Evolutionary conservation across 2,113 vertebrate species (phyloP).

Genomic region (Cottus gobio): DNA sequence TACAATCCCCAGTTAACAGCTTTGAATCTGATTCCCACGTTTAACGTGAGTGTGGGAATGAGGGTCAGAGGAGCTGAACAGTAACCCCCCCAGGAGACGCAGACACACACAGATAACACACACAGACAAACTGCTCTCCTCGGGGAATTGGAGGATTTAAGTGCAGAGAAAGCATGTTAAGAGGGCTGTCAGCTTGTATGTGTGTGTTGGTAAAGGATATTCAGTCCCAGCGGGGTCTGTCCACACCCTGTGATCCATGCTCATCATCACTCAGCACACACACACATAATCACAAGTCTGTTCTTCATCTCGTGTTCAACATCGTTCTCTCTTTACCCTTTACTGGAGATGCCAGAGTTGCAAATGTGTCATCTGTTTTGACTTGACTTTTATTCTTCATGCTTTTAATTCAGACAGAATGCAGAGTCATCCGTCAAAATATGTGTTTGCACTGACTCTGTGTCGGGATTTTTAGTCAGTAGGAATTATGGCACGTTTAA

Average conservation of each 20-base stretch:
- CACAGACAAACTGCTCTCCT: slow-evolving; percentile 38
- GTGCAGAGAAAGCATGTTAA: slow-evolving; percentile 69
- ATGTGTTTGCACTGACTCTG: not conserved
- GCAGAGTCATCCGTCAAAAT: not conserved
- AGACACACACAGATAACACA: slow-evolving; percentile 49
- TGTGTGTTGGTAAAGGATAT: slow-evolving; percentile 45
- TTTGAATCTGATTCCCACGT: not conserved
- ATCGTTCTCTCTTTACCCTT: not conserved
- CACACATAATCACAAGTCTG: slow-evolving; percentile 21
- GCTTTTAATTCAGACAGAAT: not conserved
- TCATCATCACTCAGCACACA: slow-evolving; percentile 63
- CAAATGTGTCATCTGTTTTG: slow-evolving; percentile 1
- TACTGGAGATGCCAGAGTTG: not conserved
- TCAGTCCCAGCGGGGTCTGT: slow-evolving; percentile 52
- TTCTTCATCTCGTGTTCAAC: slow-evolving; percentile 7
- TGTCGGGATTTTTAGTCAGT: not conserved
- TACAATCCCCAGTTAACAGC: not conserved
- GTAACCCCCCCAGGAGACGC: slow-evolving; percentile 45
- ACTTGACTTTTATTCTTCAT: not conserved
- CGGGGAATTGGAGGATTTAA: slow-evolving; percentile 56
- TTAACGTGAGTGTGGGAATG: slow-evolving; percentile 29
- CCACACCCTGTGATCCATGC: slow-evolving; percentile 36
- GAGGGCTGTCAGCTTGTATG: slow-evolving; percentile 48
- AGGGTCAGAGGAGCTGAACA: slow-evolving; percentile 28
- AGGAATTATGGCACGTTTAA: not conserved